Evolutionary conservation across 2,888 invertebrate species (phyloP).

Genomic region (Pyrgus malvae): DNA sequence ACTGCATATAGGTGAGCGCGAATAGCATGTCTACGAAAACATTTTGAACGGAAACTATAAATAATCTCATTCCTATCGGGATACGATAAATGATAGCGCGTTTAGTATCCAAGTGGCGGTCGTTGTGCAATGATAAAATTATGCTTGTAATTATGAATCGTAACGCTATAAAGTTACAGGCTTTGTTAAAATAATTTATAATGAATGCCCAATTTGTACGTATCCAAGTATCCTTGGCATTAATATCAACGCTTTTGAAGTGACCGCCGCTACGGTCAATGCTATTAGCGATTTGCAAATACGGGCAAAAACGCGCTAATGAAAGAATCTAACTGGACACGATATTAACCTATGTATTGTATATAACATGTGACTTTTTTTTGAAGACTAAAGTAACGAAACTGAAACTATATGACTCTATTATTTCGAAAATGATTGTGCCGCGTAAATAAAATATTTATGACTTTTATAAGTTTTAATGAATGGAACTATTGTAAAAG

Average conservation of each 20-base stretch:
- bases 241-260: conserved; percentile 69
- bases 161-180: conserved; percentile 60
- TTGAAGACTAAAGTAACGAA: neutral
- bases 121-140: conserved; percentile 24
- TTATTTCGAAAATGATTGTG: too few species aligned
- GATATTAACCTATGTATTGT: neutral
- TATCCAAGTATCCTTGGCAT: conserved; percentile 63
- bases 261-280: conserved; percentile 45
- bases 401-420: too few species aligned
- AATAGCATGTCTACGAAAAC: conserved; percentile 34
- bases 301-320: conserved; percentile 37
- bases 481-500: too few species aligned
- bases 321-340: conserved; percentile 1
- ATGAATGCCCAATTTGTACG: conserved; percentile 66
- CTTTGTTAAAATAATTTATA: conserved; percentile 70
- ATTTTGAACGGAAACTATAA: conserved; percentile 35
- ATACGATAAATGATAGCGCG: conserved; percentile 17
- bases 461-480: too few species aligned
- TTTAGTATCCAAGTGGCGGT: conserved; percentile 5
- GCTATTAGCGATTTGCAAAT: conserved; percentile 67
- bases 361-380: neutral
- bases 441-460: too few species aligned
- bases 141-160: conserved; percentile 58
- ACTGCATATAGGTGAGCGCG: conserved; percentile 43
- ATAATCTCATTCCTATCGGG: conserved; percentile 29